Evolutionary conservation across 2,888 invertebrate genomes (phyloP).

Genomic region (Macaria notata): DNA sequence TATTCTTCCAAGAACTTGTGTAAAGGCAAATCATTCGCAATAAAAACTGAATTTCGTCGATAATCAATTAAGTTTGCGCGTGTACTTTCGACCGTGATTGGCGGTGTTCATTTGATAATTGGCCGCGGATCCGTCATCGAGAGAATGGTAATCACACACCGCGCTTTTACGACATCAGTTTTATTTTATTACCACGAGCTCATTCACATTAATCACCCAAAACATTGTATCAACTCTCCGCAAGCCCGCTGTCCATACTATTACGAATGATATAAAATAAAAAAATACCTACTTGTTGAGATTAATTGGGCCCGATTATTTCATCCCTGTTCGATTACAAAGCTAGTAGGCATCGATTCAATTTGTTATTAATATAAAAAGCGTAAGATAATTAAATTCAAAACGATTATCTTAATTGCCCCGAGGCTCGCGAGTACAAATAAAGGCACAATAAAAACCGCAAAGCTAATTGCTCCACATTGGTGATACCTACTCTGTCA

Average conservation of each 20-base stretch:
- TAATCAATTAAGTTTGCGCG: constrained; percentile 37
- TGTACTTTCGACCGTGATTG: constrained; percentile 36
- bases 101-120: constrained; percentile 52
- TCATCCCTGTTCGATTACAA: constrained; percentile 31
- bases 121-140: constrained; percentile 43
- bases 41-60: constrained; percentile 34
- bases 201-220: constrained; percentile 43
- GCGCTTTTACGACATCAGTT: constrained; percentile 56
- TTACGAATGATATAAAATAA: constrained; percentile 23
- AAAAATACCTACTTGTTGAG: constrained; percentile 30
- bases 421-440: constrained; percentile 31
- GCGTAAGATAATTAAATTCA: constrained; percentile 30
- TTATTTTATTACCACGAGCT: constrained; percentile 47
- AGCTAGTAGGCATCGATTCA: constrained; percentile 29
- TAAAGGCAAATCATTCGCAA: constrained; percentile 31
- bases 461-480: constrained; percentile 45
- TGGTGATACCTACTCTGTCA: constrained; percentile 35
- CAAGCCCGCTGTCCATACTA: constrained; percentile 24
- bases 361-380: constrained; percentile 34
- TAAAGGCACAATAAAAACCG: constrained; percentile 40
- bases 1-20: constrained; percentile 26
- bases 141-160: constrained; percentile 45
- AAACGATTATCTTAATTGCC: constrained; percentile 36
- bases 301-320: constrained; percentile 35
- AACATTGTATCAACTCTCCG: constrained; percentile 30